Base-by-base conservation (phyloP, 2,797 vertebrate species). In the Setipinna tenuifilis region DNA sequence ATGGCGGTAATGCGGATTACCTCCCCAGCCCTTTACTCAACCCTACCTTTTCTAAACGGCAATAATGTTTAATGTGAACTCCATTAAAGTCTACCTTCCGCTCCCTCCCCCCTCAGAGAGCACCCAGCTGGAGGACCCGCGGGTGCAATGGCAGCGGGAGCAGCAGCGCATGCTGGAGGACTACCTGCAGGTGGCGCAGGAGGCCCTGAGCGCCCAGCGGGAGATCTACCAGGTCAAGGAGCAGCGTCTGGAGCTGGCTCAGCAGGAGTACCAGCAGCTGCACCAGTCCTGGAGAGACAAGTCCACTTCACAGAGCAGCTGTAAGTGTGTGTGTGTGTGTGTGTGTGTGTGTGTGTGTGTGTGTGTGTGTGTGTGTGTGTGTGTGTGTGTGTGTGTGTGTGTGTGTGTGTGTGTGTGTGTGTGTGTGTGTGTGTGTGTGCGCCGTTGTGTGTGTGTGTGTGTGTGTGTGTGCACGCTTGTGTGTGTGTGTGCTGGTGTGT, bases 171-270 rank as follows among this genome's bases (percentile, higher is more conserved):
- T 99, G 98, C 94, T 99, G 91, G 97, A 96, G 90, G 98, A 98
- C 85, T 99, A 99, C 91, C 96, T 99, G 88, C 92, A 95, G 14
- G 96, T 98, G 92, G 98, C 98, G 83, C 95, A 96, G 85, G 97
- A 99, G 68, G 97, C 98, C 0, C 94, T 99, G 91, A 96, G 95
- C 28, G 97, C 98, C 0, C 98, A 99, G 93, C 97, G 97, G 92
- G 98, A 99, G 94, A 97, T 98, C 93, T 99, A 97, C 90, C 97
- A 98, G 93, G 98, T 99, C 92, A 99, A 99, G 92, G 98, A 98
- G 93, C 97, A 99, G 94, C 93, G 98, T 17, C 96, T 99, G 83
- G 96, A 95, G 75, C 95, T 99, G 48, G 98, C 98, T 0, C 98
- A 99, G 95, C 97, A 97, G 85, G 97, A 99, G 89, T 99, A 97